Conservation (phyloP, 2,888 invertebrate genomes). For the Aphodius granarius region DNA sequence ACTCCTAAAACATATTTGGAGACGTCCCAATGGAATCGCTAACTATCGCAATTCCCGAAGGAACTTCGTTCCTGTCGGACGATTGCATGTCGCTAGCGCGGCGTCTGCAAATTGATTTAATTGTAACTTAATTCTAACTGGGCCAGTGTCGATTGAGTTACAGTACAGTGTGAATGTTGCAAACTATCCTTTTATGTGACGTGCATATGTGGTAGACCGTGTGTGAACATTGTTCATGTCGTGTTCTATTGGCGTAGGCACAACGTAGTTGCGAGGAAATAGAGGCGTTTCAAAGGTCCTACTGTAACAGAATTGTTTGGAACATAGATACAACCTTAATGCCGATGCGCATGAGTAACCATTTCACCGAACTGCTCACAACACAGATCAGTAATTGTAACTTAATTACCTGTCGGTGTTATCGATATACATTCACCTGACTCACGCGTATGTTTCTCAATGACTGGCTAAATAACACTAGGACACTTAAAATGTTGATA, state of each 20-base stretch:
- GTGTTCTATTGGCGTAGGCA: not conserved
- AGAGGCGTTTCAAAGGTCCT: too few species aligned
- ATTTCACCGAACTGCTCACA: not conserved
- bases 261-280: too few species aligned
- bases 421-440: not conserved
- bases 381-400: not conserved
- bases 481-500: not conserved
- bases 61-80: not conserved
- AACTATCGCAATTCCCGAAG: not conserved
- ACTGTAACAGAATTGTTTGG: not conserved
- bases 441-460: not conserved
- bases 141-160: not conserved
- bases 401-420: not conserved
- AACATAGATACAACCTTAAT: not conserved
- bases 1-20: not conserved
- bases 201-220: not conserved
- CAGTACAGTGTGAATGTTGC: not conserved
- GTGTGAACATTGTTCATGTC: not conserved
- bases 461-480: too few species aligned
- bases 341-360: not conserved
- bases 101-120: not conserved
- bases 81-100: not conserved
- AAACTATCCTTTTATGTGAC: not conserved
- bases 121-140: not conserved
- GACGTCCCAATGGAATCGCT: not conserved